These are phyloP conservation scores for Mimachlamys varia DNA, from an alignment of 2,888 invertebrate species.

Conservation along the genomic window DNA sequence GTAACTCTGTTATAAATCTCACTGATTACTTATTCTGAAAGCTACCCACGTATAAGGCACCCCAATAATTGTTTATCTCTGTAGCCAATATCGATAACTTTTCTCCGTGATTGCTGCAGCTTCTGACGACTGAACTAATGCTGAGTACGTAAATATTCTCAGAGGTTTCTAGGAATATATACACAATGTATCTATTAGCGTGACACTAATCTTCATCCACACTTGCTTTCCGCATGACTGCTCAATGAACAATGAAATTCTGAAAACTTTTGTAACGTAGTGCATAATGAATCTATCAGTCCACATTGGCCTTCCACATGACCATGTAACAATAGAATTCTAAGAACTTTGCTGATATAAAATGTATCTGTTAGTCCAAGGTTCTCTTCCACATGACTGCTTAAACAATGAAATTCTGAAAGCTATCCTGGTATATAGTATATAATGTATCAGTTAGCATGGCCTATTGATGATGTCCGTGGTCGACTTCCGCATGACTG, in stretches of 20 bases:
- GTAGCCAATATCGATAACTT: background rate
- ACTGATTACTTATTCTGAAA: slow-evolving; percentile 7
- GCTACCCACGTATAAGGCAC: background rate
- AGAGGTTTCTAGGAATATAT: background rate
- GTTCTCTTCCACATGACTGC: slow-evolving; percentile 28
- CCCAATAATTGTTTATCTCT: slow-evolving; percentile 1
- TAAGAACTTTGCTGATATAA: too few species aligned
- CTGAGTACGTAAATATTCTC: background rate
- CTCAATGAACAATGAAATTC: background rate
- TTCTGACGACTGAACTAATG: background rate
- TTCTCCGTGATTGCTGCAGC: background rate
- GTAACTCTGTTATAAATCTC: background rate
- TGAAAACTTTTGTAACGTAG: background rate
- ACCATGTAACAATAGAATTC: background rate
- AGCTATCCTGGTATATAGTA: too few species aligned
- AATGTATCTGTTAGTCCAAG: too few species aligned
- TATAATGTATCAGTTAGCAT: too few species aligned
- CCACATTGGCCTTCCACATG: background rate
- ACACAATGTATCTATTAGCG: background rate
- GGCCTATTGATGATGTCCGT: too few species aligned
- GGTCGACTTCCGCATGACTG: too few species aligned
- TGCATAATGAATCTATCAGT: background rate
- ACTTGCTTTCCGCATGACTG: background rate
- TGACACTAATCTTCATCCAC: background rate
- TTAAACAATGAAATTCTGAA: background rate